Base-by-base conservation (phyloP, 2,797 vertebrate species). In the Amniataba percoides region DNA sequence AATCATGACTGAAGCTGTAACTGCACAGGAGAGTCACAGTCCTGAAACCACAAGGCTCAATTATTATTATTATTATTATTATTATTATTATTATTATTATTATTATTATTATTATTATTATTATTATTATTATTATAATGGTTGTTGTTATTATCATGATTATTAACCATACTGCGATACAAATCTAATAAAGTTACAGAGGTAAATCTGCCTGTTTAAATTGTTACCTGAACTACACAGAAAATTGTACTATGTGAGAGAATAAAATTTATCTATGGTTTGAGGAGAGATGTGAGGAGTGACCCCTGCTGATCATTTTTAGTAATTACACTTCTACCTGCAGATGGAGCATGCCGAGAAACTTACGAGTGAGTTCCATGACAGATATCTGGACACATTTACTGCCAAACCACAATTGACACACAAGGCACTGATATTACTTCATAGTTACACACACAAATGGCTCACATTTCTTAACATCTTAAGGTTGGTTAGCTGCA, bases 241-340 rank as follows among this genome's bases (percentile, higher is more conserved):
- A 27, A 61, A 52, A 42, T 4, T 70, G 56, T 3, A 27, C 3
- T 12, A 2, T 48, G 23, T 15, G 31, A 59, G 14, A 65, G 45
- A 77, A 63, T 16, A 3, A 31, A 14, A 1, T 12, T 45, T 31
- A 45, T 42, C 34, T 5, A 36, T 57, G 23, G 11, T 5, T 8
- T 18, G 4, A 65, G 34, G 66, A 52, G 19, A 65, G 40, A 71
- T 65, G 51, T 7, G 27, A 80, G 87, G 27, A 86, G 74, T 67
- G 91, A 70, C 91, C 71, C 51, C 92, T 91, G 71, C 62, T 91
- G 90, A 23, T 55, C 53, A 80, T 58, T 40, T 74, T 1, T 1
- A 34, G 57, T 52, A 74, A 77, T 63, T 87, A 61, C 88, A 88
- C 56, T 19, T 46, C 0, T 45, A 45, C 12, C 9, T 49, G 11